Evolutionary conservation across 2,113 vertebrate species (phyloP), one percentile per base, ranked within the genome.

Genomic region (Rutilus rutilus): DNA sequence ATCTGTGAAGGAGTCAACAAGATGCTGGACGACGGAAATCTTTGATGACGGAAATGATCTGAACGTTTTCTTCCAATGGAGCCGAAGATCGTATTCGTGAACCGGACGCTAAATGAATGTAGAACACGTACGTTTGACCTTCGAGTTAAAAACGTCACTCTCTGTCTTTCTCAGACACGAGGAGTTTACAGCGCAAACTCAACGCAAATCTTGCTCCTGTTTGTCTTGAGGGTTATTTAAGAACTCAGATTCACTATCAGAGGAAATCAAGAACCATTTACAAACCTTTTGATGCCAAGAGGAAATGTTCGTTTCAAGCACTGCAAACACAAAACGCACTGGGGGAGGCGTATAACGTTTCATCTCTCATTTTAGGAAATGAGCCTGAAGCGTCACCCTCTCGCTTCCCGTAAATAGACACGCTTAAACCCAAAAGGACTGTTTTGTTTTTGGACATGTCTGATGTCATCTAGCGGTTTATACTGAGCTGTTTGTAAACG

Each of bases 1-100:
- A 97, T 99, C 93, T 98, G 97, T 0, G 97, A 96, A 0, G 97
- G 97, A 0, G 91, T 99, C 5, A 96, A 96, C 92, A 95, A 95
- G 91, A 96, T 99, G 97, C 92, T 99, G 10, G 98, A 99, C 0
- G 97, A 97, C 19, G 97, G 94, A 11, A 97, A 85, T 94, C 95
- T 99, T 77, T 98, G 96, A 97, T 89, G 91, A 10, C 39, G 89
- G 89, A 78, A 80, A 86, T 88, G 90, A 76, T 86, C 91, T 89
- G 60, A 78, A 73, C 57, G 14, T 84, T 77, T 76, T 88, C 79
- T 85, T 78, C 42, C 47, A 65, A 47, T 21, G 36, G 47, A 78
- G 52, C 27, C 30, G 60, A 67, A 47, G 10, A 33, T 67, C 19
- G 62, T 79, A 39, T 27, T 64, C 6, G n/a, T 21, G 23, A 12